Base-by-base conservation (phyloP, 2,113 vertebrate genomes). In the Sakesphorus luctuosus region DNA sequence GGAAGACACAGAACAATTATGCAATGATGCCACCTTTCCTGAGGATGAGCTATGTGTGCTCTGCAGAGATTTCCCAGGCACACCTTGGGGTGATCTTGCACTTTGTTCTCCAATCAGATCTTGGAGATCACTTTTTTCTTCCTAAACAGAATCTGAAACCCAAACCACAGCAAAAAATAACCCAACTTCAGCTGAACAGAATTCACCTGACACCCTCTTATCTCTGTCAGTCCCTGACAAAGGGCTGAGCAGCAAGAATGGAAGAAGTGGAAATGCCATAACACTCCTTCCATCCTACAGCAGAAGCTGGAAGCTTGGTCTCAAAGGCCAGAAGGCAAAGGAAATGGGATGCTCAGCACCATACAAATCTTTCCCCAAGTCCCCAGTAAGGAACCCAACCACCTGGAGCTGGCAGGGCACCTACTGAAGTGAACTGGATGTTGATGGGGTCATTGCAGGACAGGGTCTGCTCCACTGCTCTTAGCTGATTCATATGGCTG, bases 371-470 rank as follows among this genome's bases (percentile, higher is more conserved):
- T 40, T 8, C 36, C 52, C 53, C 0, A 0, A 2, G 1, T 26
- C 16, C 74, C 59, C 55, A 29, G 36, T 0, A 4, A 65, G n/a
- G 58, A 82, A 28, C 7, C 23, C 35, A 47, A 13, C 18, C 56
- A 21, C 6, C 29, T 0, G 19, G 59, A 81, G 76, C 50, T 10
- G 55, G 19, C 55, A 85, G 65, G 25, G 40, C 74, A 97, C 98
- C 87, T 98, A 99, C 99, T 84, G 99, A 99, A 68, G 99, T 99
- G 89, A 99, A 99, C 97, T 98, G 98, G 97, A 99, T 98, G 93
- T 99, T 99, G 95, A 99, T 97, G 25, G 99, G 99, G n/a, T 99
- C 99, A 1, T 98, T 95, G 72, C 96, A 98, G 52, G 69, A 98
- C 36, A 99, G 88, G 24, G 95, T 98, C 94, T 85, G 97, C 98